Base-by-base conservation (phyloP, 2,113 vertebrate genomes). In the Dromas ardeola region DNA sequence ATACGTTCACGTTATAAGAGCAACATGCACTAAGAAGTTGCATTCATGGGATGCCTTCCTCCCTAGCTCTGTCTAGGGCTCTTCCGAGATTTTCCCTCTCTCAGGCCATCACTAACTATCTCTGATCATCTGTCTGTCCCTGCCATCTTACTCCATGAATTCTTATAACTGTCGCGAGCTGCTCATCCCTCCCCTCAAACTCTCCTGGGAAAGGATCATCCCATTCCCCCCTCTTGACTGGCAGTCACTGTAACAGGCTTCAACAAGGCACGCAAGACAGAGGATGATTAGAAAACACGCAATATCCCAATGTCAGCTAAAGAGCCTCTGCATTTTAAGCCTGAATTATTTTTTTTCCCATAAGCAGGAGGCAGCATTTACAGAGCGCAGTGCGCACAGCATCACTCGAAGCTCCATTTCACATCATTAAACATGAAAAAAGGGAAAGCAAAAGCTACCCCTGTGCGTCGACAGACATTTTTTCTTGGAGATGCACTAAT, bases 1-100 rank as follows among this genome's bases (percentile, higher is more conserved):
- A 27, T 0, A 5, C 0, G 0, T 14, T 45, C 61, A 4, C 20
- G 0, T 29, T 26, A 3, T 1, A 23, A 50, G 38, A 61, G 49
- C 76, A 38, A 27, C 38, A 9, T 0, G 20, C n/a, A 9, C n/a
- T 2, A 14, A 73, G 36, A 26, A n/a, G 5, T 18, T 3, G 49
- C 34, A 30, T 23, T 9, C n/a, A 7, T 2, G 13, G 30, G 52
- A 19, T 21, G 26, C 18, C 53, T 21, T 19, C 86, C 80, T 47
- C 18, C 49, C 55, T 11, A 21, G 6, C 55, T 77, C 59, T 32
- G 15, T 4, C 50, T 56, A 1, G 2, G 32, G 26, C 38, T n/a
- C 13, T 23, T 30, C 38, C 16, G 65, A 58, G 38, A 18, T 50
- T 59, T 47, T 36, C 10, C 38, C 40, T 66, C 45, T 61, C 34